Conservation (phyloP, 1,140 invertebrate species). For the Caenorhabditis brenneri region DNA sequence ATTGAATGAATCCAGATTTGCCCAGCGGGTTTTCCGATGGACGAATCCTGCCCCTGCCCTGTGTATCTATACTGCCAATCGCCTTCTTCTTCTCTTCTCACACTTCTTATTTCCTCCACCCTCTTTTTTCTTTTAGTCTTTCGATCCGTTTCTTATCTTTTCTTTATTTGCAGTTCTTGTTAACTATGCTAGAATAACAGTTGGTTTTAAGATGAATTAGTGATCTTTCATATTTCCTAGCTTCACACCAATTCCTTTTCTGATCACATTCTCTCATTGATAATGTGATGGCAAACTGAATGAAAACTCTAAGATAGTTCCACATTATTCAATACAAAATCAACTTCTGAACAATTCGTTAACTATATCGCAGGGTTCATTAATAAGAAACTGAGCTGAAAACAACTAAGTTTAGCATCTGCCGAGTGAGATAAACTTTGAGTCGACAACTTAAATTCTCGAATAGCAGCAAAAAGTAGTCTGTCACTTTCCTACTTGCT, state of each 20-base stretch:
- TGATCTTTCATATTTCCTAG: neutral
- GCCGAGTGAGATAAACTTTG: too few species aligned
- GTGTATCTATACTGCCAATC: constrained; percentile 39
- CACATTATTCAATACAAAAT: too few species aligned
- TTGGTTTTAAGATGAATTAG: neutral
- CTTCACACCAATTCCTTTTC: neutral
- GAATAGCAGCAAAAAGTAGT: too few species aligned
- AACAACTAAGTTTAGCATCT: too few species aligned
- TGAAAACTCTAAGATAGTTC: too few species aligned
- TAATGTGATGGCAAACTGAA: too few species aligned
- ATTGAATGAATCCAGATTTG: constrained; percentile 32
- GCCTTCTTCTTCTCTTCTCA: neutral
- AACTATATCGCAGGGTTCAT: too few species aligned
- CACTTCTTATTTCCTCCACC: neutral
- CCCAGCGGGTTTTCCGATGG: constrained; percentile 3
- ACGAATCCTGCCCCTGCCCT: neutral
- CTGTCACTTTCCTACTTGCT: too few species aligned
- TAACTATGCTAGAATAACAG: neutral
- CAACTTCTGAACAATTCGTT: too few species aligned
- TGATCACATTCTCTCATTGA: neutral
- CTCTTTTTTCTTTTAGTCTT: neutral
- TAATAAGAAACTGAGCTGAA: too few species aligned
- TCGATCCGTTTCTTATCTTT: neutral
- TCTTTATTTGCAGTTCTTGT: neutral
- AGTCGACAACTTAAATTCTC: too few species aligned